These are phyloP conservation scores for Formica selysi DNA, from an alignment of 1,140 invertebrate species.

Conservation along the genomic window DNA sequence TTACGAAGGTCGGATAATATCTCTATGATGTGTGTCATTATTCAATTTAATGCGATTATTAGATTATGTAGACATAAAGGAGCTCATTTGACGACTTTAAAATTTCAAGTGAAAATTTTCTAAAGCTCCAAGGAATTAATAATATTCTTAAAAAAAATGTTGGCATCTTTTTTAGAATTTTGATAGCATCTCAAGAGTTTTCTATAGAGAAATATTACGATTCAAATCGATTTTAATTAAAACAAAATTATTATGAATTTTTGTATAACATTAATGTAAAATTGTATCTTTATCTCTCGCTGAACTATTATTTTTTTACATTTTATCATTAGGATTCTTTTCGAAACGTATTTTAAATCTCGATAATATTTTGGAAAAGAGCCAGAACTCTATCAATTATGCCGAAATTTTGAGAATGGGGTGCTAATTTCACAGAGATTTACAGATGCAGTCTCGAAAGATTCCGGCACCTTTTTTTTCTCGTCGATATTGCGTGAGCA, in stretches of 20 bases:
- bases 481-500: background rate
- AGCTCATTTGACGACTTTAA: background rate
- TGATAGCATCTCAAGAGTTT: background rate
- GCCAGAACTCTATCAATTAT: background rate
- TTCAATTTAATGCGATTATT: slow-evolving; percentile 19
- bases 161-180: background rate
- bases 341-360: background rate
- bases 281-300: background rate
- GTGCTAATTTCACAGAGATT: slow-evolving; percentile 4
- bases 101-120: background rate
- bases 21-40: background rate
- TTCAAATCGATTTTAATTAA: background rate
- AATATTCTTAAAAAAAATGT: background rate
- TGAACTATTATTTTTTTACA: background rate
- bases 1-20: slow-evolving; percentile 20
- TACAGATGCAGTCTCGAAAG: background rate
- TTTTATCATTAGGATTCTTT: background rate
- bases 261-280: background rate
- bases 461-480: slow-evolving; percentile 29
- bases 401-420: background rate
- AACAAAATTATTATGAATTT: background rate
- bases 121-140: background rate
- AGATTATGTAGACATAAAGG: background rate
- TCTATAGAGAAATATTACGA: background rate
- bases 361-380: background rate